Evolutionary conservation across 2,888 invertebrate genomes (phyloP).

Genomic region (Napeogenes sylphis): DNA sequence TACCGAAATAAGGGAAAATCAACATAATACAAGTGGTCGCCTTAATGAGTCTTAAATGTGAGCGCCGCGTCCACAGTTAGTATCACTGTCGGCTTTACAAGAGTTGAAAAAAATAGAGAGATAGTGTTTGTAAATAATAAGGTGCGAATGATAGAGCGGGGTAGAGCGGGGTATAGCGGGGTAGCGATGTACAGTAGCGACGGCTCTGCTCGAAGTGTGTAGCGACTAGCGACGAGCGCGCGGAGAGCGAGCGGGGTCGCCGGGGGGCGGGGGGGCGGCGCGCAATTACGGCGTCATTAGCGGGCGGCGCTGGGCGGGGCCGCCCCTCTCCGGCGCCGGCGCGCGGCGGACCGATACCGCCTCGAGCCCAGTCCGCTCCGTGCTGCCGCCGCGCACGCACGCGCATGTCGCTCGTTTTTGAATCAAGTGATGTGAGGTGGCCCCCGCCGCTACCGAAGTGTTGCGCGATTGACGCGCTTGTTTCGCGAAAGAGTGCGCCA

Average conservation of each 20-base stretch:
- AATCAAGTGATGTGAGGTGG: constrained; percentile 74
- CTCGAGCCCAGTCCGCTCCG: constrained; percentile 66
- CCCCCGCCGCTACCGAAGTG: constrained; percentile 73
- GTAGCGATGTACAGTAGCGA: constrained; percentile 25
- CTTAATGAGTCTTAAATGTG: neutral
- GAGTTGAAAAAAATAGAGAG: constrained; percentile 27
- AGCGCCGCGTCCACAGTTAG: constrained; percentile 9
- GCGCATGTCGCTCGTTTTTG: constrained; percentile 77
- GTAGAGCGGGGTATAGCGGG: constrained; percentile 22
- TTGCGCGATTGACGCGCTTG: constrained; percentile 69
- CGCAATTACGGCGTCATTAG: constrained; percentile 36
- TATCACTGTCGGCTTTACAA: neutral
- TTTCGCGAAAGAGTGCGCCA: constrained; percentile 70
- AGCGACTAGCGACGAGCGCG: constrained; percentile 29
- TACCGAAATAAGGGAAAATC: too few relatives aligned
- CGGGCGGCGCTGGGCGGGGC: constrained; percentile 65
- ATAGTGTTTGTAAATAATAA: constrained; percentile 41
- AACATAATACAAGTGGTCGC: neutral
- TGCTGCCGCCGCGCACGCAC: constrained; percentile 78
- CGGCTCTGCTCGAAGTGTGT: constrained; percentile 30
- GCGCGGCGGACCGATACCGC: constrained; percentile 61
- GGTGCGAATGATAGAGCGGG: constrained; percentile 30
- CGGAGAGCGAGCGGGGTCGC: constrained; percentile 31
- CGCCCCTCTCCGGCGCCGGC: constrained; percentile 55
- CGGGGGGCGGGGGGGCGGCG: constrained; percentile 33